Conservation (phyloP, 2,113 vertebrate species). For the Halichoeres trimaculatus region DNA sequence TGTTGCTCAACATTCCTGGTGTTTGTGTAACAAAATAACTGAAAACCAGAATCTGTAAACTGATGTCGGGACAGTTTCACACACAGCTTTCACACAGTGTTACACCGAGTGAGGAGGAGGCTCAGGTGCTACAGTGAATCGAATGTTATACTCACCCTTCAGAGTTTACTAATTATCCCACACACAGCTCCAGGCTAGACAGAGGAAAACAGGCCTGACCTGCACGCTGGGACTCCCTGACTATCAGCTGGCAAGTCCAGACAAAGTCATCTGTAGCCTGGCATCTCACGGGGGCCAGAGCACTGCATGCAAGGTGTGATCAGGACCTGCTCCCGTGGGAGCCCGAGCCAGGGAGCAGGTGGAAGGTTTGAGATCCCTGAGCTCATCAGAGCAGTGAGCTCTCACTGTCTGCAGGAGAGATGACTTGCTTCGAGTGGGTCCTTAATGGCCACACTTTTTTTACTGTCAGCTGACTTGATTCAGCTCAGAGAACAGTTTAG, state of each 20-base stretch:
- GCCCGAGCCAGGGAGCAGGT: slow-evolving; percentile 61
- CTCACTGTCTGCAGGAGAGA: slow-evolving; percentile 12
- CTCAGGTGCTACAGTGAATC: slow-evolving; percentile 75
- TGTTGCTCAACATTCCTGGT: background rate
- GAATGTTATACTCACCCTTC: slow-evolving; percentile 46
- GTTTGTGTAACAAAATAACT: background rate
- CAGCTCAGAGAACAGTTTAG: background rate
- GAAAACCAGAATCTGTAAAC: background rate
- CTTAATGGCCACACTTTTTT: background rate
- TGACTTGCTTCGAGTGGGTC: background rate
- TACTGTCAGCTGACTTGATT: background rate
- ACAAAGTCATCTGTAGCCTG: slow-evolving; percentile 55
- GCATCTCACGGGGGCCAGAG: slow-evolving; percentile 50
- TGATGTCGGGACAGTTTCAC: slow-evolving; percentile 15
- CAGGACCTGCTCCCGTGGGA: slow-evolving; percentile 58
- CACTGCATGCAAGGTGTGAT: slow-evolving; percentile 46
- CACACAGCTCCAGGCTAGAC: slow-evolving; percentile 54
- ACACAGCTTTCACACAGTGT: slow-evolving; percentile 9
- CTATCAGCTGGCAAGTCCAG: slow-evolving; percentile 68
- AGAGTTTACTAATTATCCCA: slow-evolving; percentile 68
- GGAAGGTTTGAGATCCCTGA: slow-evolving; percentile 59
- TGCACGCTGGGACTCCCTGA: slow-evolving; percentile 59
- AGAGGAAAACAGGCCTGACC: slow-evolving; percentile 75
- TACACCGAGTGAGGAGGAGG: background rate
- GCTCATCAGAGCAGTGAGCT: slow-evolving; percentile 46